A percentile compares a stretch with the other conserved stretches of the same genome.
Evolutionary conservation across 2,888 invertebrate species (phyloP).

Genomic region (Pyrgus malvae): DNA sequence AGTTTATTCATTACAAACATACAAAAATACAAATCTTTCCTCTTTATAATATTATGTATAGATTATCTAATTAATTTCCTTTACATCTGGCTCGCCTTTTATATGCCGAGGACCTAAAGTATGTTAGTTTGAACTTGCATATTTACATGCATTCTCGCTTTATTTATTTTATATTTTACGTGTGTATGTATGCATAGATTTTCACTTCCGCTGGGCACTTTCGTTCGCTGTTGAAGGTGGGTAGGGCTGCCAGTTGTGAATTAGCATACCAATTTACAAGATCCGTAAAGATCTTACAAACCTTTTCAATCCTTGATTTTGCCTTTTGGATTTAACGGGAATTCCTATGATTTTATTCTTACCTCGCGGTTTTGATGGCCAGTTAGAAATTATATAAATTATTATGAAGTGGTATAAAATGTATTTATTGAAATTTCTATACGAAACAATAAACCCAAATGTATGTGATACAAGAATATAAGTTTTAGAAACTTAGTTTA

Average conservation of each 20-base stretch:
- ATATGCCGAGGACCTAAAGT: not conserved
- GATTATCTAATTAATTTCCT: too few species aligned
- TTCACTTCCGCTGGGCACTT: slow-evolving; percentile 24
- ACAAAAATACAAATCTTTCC: too few species aligned
- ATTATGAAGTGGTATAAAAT: too few species aligned
- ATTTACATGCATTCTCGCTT: slow-evolving; percentile 6
- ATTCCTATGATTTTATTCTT: not conserved
- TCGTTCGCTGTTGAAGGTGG: slow-evolving; percentile 7
- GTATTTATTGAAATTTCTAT: too few species aligned
- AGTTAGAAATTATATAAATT: not conserved
- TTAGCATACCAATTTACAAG: not conserved
- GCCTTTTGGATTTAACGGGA: too few species aligned
- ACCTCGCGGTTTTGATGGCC: not conserved
- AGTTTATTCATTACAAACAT: too few species aligned
- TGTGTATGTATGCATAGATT: slow-evolving; percentile 17
- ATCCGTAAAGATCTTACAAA: not conserved
- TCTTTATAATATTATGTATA: too few species aligned
- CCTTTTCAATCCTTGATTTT: too few species aligned
- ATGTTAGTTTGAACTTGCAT: not conserved
- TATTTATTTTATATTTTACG: slow-evolving; percentile 24
- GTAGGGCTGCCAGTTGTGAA: slow-evolving; percentile 4
- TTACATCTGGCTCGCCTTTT: not conserved
- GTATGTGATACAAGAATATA: too few species aligned
- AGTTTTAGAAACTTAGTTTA: too few species aligned
- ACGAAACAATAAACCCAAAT: too few species aligned